Base-by-base conservation (phyloP, 2,888 invertebrate species). In the Agonopterix alstromeriana region DNA sequence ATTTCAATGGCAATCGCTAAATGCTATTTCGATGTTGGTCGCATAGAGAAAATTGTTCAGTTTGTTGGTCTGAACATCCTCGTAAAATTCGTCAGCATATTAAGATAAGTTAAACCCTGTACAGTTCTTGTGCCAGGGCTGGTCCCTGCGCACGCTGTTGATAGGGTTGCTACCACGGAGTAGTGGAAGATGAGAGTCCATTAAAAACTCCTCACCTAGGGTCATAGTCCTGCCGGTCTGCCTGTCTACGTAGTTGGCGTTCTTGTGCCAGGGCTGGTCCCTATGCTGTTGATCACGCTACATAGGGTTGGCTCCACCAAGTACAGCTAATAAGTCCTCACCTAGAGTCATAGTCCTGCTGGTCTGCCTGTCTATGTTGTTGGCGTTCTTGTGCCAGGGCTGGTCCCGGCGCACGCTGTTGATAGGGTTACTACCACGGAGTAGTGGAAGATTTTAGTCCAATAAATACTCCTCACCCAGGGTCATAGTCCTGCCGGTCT, bases 211-310 rank as follows among this genome's bases (percentile, higher is more conserved):
- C 38, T 38, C 38, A 83, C 84, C 84, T 0, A 78, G 50, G 1
- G 48, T 68, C 73, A 78, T 78, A 27, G 58, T 56, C 17, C 56
- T 57, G 0, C 82, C 84, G 0, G 75, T 73, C 3, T 62, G 61
- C 5, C 68, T 52, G 35, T 82, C 75, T 0, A 74, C 47, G 46
- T 54, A 82, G 57, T 82, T 84, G 10, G 86, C 83, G 2, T 63
- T 61, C 35, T 55, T 50, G 59, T 67, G 81, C 82, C 83, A 87
- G 0, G 79, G 74, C 52, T 73, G 73, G 56, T 65, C 59, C n/a
- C 87, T 54, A n/a, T n/a, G n/a, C 0, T 96, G 95, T 78, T 98
- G 97, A 74, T 98, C 74, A 97, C 96, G 71, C 95, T 96, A 91
- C 95, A 94, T n/a, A 97, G 91, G 0, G 97, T 97, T 40, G 97